Evolutionary conservation across 1,140 invertebrate species (phyloP), one percentile per base, ranked within the genome.

Genomic region (Hyles vespertilio): DNA sequence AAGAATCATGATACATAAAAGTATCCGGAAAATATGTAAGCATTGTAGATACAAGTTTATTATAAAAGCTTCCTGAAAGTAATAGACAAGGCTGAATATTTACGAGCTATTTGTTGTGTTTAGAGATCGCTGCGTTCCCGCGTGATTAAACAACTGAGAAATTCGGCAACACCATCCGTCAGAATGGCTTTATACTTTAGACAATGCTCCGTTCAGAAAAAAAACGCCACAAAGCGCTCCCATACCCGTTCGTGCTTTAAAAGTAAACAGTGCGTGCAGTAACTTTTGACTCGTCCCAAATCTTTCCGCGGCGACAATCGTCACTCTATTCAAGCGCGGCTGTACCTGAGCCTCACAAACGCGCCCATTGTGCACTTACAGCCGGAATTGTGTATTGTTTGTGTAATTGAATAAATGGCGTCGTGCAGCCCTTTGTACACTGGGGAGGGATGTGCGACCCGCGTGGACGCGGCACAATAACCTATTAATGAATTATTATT

Each of bases 361-460:
- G 10, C 54, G 12, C 53, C 59, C 68, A 61, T 84, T 84, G 81
- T 81, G 70, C 80, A 83, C 59, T 81, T 86, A 65, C 71, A 79
- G 78, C 56, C 70, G 74, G 74, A 79, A 78, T 70, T 65, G 54
- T 70, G 70, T 67, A 80, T 87, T 87, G 81, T 84, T 70, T 70
- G 63, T 70, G 56, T 87, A 87, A 87, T 86, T 84, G 81, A 84
- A 84, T 86, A 81, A 86, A 79, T 80, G 75, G 78, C 64, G 73
- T 74, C 70, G 62, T 72, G 69, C 70, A 72, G 70, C 48, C 63
- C 68, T 67, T 84, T 81, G 71, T 78, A 44, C 32, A 32, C 43
- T 51, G 59, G 50, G 11, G 40, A 54, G 53, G 66, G 66, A 63
- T 58, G 65, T 67, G 65, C 58, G 66, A 8, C 36, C 69, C 58